phyloP scores from a whole-genome alignment of 2,797 vertebrate genomes.

The Spea hammondii region DNA sequence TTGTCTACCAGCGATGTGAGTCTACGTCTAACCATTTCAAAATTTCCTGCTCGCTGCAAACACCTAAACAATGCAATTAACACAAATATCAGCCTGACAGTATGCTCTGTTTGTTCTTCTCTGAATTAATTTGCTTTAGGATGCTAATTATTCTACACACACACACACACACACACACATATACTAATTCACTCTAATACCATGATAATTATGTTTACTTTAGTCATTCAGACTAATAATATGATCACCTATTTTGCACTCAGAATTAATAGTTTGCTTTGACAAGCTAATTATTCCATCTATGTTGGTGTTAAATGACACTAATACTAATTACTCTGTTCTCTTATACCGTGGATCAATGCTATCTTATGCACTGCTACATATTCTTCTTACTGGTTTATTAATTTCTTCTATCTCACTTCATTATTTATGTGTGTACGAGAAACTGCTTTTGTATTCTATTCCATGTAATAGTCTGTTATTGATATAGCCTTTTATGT shows the following conservation, averaged over 20 bases:
- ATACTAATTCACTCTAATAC: not conserved
- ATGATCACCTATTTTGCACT: not conserved
- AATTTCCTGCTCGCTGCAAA: too few species aligned
- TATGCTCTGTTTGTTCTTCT: not conserved
- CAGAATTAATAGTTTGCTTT: not conserved
- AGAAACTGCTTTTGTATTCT: too few species aligned
- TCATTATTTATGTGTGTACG: not conserved
- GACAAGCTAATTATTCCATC: not conserved
- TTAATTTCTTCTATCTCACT: not conserved
- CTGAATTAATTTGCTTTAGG: not conserved
- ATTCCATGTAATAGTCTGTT: too few species aligned
- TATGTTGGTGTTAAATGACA: not conserved
- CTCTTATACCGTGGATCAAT: not conserved
- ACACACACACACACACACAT: not conserved
- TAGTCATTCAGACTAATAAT: not conserved
- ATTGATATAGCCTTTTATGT: too few species aligned
- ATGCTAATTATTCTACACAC: not conserved
- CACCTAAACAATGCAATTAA: too few species aligned
- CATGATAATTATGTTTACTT: not conserved
- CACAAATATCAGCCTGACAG: too few species aligned
- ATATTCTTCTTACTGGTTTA: not conserved
- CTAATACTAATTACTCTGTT: constrained; percentile 4
- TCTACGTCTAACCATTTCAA: too few species aligned
- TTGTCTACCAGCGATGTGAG: too few species aligned
- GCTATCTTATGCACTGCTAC: not conserved